Conservation (phyloP, 2,113 vertebrate species). For the Lathamus discolor region DNA sequence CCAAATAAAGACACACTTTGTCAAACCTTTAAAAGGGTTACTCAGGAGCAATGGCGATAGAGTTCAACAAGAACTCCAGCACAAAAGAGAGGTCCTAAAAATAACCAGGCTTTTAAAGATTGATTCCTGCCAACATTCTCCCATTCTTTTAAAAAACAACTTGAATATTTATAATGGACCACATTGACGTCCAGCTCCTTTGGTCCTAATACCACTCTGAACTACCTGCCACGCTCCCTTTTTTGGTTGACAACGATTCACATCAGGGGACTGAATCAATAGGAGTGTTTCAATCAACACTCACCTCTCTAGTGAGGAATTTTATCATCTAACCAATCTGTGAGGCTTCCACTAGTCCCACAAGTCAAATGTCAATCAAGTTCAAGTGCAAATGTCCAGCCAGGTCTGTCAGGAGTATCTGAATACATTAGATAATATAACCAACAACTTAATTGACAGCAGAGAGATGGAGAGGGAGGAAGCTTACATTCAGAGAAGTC, state of each 20-base stretch:
- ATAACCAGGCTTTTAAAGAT: background rate
- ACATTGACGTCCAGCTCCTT: background rate
- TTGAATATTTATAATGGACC: background rate
- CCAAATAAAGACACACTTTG: background rate
- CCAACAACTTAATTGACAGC: conserved; percentile 8
- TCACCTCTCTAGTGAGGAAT: background rate
- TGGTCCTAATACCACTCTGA: background rate
- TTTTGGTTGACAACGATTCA: background rate
- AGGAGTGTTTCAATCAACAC: conserved; percentile 1
- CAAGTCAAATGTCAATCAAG: conserved; percentile 25
- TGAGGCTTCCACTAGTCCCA: background rate
- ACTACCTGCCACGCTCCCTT: background rate
- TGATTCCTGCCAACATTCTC: background rate
- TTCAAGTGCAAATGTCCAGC: conserved; percentile 2
- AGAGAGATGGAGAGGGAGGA: background rate
- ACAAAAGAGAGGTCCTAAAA: background rate
- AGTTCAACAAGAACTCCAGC: background rate
- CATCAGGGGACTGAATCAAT: conserved; percentile 2
- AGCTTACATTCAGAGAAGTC: background rate
- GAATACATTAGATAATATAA: background rate
- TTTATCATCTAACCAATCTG: conserved; percentile 16
- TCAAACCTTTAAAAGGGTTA: background rate
- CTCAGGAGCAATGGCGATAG: background rate
- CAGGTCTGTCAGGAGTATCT: background rate
- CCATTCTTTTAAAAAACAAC: background rate